Evolutionary conservation across 1,140 invertebrate genomes (phyloP).

Genomic region (Megalopta genalis): DNA sequence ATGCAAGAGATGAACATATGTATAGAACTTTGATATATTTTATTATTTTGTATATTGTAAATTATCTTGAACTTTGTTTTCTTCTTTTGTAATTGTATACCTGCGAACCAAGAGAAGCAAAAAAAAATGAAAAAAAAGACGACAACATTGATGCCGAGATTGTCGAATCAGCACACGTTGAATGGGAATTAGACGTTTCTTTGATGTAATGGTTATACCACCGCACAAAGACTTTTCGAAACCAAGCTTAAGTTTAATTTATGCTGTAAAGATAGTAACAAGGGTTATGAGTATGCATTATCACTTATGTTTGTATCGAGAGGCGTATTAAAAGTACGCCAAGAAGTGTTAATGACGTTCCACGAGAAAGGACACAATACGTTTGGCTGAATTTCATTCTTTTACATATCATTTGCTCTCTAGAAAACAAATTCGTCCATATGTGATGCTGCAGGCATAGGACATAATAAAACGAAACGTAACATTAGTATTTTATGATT

Average conservation of each 20-base stretch:
- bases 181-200: constrained; percentile 12
- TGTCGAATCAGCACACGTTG: background rate
- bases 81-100: constrained; percentile 16
- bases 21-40: constrained; percentile 52
- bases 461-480: background rate
- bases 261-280: constrained; percentile 17
- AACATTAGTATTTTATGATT: constrained; percentile 3
- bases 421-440: constrained; percentile 14
- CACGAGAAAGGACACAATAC: background rate
- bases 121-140: background rate
- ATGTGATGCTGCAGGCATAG: constrained; percentile 4
- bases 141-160: background rate
- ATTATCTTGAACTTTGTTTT: constrained; percentile 36
- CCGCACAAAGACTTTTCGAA: constrained; percentile 24
- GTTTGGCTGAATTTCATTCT: background rate
- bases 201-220: constrained; percentile 13
- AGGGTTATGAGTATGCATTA: constrained; percentile 1
- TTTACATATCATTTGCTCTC: constrained; percentile 17
- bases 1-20: constrained; percentile 40
- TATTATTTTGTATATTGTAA: constrained; percentile 54
- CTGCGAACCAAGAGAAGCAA: background rate
- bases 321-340: background rate
- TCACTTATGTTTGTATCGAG: background rate
- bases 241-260: constrained; percentile 9
- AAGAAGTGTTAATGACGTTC: background rate